phyloP scores from a whole-genome alignment of 2,888 invertebrate genomes.

The Arrhopalites spinosus region DNA sequence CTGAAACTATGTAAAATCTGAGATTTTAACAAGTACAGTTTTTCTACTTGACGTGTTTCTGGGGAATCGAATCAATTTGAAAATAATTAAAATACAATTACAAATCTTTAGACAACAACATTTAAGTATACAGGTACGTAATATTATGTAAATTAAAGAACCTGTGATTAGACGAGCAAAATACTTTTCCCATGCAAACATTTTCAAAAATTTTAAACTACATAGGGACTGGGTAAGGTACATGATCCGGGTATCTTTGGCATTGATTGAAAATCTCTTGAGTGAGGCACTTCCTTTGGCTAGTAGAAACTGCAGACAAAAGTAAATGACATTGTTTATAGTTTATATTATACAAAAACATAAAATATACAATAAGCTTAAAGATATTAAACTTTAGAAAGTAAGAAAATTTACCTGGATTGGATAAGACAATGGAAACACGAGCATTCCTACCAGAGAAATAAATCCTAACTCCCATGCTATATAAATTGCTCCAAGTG shows the following conservation, averaged over 20 bases:
- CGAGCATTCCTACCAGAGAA: conserved; percentile 63
- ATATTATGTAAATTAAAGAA: background rate
- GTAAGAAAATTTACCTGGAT: conserved; percentile 61
- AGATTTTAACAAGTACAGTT: conserved; percentile 63
- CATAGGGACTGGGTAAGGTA: conserved; percentile 66
- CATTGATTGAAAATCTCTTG: conserved; percentile 58
- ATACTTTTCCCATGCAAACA: conserved; percentile 69
- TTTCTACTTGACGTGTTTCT: conserved; percentile 65
- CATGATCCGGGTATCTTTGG: conserved; percentile 61
- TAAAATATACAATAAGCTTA: background rate
- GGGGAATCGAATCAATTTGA: conserved; percentile 8
- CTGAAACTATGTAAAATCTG: conserved; percentile 67
- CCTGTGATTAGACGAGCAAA: conserved; percentile 62
- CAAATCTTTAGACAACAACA: background rate
- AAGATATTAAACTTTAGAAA: background rate
- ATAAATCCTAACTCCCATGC: conserved; percentile 63
- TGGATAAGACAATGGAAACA: conserved; percentile 64
- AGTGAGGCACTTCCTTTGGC: conserved; percentile 60
- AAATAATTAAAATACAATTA: conserved; percentile 7
- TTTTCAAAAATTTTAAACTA: conserved; percentile 68
- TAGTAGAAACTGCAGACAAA: conserved; percentile 60
- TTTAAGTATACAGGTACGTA: too few species aligned
- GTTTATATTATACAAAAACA: background rate
- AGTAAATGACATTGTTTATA: background rate
- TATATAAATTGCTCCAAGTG: conserved; percentile 63